A percentile compares a stretch with the other conserved stretches of the same genome.
Conservation (phyloP, 2,888 invertebrate species). For the Heterodera filipjevi region DNA sequence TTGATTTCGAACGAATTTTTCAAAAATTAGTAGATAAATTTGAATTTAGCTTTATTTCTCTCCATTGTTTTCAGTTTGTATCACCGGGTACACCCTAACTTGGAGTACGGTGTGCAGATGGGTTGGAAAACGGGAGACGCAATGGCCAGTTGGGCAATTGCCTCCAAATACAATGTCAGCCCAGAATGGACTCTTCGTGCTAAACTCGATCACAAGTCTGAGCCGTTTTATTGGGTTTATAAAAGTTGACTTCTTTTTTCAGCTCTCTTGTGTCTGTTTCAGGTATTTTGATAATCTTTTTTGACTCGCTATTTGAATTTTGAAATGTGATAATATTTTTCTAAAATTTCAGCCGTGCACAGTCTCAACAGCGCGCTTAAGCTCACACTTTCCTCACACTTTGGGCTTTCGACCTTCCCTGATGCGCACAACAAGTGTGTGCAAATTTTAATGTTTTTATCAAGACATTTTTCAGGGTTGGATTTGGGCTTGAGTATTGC, state of each 20-base stretch:
- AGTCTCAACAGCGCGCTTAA: constrained; percentile 54
- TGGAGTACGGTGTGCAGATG: constrained; percentile 60
- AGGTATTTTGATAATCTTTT: background rate
- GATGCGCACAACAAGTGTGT: constrained; percentile 68
- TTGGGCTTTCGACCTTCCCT: constrained; percentile 55
- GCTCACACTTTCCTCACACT: constrained; percentile 60
- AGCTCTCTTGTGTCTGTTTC: constrained; percentile 7
- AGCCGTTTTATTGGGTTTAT: background rate
- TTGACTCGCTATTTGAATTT: too few species aligned
- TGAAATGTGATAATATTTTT: constrained; percentile 30
- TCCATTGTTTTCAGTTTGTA: constrained; percentile 28
- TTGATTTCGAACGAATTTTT: too few species aligned
- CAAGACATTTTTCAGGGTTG: too few species aligned
- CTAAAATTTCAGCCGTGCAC: constrained; percentile 62
- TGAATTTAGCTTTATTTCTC: background rate
- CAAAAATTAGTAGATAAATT: background rate
- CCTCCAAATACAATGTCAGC: constrained; percentile 59
- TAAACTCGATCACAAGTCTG: constrained; percentile 60
- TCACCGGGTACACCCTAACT: constrained; percentile 58
- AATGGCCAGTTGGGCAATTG: constrained; percentile 55
- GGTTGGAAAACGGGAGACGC: constrained; percentile 61
- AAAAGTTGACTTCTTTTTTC: too few species aligned
- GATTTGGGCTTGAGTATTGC: too few species aligned
- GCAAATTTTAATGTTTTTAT: background rate
- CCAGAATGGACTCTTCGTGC: constrained; percentile 58